phyloP scores from a whole-genome alignment of 1,140 invertebrate species.

The Drosophila azteca region DNA sequence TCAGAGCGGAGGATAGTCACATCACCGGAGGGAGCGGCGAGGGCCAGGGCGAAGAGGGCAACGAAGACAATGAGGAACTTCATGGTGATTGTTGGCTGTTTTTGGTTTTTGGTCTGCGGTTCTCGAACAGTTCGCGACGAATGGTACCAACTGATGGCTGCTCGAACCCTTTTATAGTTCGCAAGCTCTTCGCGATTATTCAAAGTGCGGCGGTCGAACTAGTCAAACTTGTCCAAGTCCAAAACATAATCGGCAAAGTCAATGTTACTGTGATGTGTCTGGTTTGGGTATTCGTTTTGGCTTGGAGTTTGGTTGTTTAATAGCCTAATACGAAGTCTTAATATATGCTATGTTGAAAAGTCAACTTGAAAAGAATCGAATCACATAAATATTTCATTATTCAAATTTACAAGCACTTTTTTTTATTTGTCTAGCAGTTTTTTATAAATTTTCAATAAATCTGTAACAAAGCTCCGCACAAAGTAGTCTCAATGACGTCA shows the following conservation, averaged over 20 bases:
- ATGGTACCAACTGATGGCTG: slow-evolving; percentile 25
- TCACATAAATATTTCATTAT: slow-evolving; percentile 50
- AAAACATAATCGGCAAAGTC: slow-evolving; percentile 42
- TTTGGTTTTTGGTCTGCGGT: slow-evolving; percentile 40
- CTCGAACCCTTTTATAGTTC: slow-evolving; percentile 45
- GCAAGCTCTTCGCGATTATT: slow-evolving; percentile 22
- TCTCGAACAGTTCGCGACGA: slow-evolving; percentile 40
- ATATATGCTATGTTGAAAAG: slow-evolving; percentile 13
- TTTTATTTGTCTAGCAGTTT: slow-evolving; percentile 14
- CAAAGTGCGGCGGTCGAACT: slow-evolving; percentile 33
- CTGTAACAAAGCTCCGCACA: slow-evolving; percentile 3
- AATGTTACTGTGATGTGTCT: slow-evolving; percentile 45
- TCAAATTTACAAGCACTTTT: slow-evolving; percentile 21
- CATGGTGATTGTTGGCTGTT: slow-evolving; percentile 48
- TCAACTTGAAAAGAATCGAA: slow-evolving; percentile 26
- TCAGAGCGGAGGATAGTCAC: slow-evolving; percentile 73
- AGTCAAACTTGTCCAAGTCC: slow-evolving; percentile 44
- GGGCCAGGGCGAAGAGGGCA: slow-evolving; percentile 70
- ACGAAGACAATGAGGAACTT: slow-evolving; percentile 75
- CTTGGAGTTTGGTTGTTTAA: slow-evolving; percentile 28
- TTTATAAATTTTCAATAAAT: background rate
- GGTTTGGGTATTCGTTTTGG: slow-evolving; percentile 33
- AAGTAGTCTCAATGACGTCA: slow-evolving; percentile 27
- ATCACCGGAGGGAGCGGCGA: slow-evolving; percentile 48
- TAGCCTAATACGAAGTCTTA: slow-evolving; percentile 39